phyloP scores from a whole-genome alignment of 2,113 vertebrate genomes.

The Poeciliopsis retropinna region DNA sequence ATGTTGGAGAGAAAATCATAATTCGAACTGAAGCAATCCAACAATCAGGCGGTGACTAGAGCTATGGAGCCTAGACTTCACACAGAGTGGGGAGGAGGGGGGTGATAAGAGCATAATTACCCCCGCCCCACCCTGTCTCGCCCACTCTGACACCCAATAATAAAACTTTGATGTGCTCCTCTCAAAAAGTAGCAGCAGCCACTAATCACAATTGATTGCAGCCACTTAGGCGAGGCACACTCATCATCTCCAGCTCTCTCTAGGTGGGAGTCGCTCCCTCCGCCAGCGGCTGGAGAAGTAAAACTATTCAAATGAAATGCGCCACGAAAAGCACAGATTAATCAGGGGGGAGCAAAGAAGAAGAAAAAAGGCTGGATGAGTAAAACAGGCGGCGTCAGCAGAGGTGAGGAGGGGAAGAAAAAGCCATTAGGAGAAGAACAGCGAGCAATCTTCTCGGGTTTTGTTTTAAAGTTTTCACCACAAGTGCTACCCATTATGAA shows the following conservation, averaged over 20 bases:
- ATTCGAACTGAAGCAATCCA: not conserved
- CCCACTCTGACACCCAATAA: slow-evolving; percentile 81
- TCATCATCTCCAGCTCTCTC: slow-evolving; percentile 68
- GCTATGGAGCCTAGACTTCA: slow-evolving; percentile 39
- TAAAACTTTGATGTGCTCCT: slow-evolving; percentile 85
- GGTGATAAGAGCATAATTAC: slow-evolving; percentile 78
- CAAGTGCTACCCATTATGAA: slow-evolving; percentile 18
- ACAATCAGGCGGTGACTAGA: slow-evolving; percentile 14
- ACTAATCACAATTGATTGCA: slow-evolving; percentile 88
- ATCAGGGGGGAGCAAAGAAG: slow-evolving; percentile 17
- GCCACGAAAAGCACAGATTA: slow-evolving; percentile 52
- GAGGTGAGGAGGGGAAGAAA: slow-evolving; percentile 20
- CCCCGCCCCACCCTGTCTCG: slow-evolving; percentile 64
- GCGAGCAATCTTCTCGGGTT: slow-evolving; percentile 18
- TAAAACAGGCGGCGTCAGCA: slow-evolving; percentile 33
- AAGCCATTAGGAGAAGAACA: slow-evolving; percentile 14
- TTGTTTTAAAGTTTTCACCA: slow-evolving; percentile 36
- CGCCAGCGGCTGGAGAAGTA: slow-evolving; percentile 65
- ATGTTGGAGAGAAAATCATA: not conserved
- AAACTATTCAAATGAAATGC: slow-evolving; percentile 77
- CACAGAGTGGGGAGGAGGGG: slow-evolving; percentile 47
- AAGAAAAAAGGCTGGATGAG: slow-evolving; percentile 28
- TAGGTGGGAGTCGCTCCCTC: slow-evolving; percentile 59
- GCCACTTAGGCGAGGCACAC: slow-evolving; percentile 84
- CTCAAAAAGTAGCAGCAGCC: slow-evolving; percentile 81